These are phyloP conservation scores for Sinocyclocheilus maitianheensis DNA, from an alignment of 2,113 vertebrate genomes.

Conservation along the genomic window DNA sequence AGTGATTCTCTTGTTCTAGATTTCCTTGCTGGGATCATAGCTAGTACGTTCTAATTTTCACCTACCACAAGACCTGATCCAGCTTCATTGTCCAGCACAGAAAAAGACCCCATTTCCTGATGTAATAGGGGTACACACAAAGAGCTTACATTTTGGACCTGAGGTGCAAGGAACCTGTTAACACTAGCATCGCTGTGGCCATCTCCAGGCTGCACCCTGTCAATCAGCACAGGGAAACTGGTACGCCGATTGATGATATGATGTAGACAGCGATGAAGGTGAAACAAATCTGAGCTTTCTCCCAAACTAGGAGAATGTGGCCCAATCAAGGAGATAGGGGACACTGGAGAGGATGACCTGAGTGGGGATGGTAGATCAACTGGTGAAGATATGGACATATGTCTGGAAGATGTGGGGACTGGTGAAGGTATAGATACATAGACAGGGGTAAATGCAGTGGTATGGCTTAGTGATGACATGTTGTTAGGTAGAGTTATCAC, in stretches of 20 bases:
- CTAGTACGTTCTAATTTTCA: conserved; percentile 52
- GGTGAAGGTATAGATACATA: conserved; percentile 23
- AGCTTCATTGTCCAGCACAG: conserved; percentile 52
- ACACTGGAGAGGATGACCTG: conserved; percentile 35
- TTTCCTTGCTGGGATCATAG: conserved; percentile 25
- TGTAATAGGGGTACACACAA: conserved; percentile 37
- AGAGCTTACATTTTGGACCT: conserved; percentile 48
- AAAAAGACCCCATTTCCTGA: conserved; percentile 39
- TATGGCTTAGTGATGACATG: background rate
- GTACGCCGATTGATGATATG: conserved; percentile 67
- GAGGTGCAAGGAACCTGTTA: background rate
- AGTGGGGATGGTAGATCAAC: conserved; percentile 15
- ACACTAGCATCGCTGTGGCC: background rate
- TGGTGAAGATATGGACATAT: conserved; percentile 10
- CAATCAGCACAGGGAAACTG: conserved; percentile 59
- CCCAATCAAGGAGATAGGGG: conserved; percentile 9
- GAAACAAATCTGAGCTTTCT: conserved; percentile 65
- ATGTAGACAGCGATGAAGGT: conserved; percentile 69
- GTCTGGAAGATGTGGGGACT: conserved; percentile 39
- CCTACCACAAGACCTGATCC: conserved; percentile 63
- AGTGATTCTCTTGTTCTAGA: background rate
- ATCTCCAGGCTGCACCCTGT: conserved; percentile 22
- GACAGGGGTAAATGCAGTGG: background rate
- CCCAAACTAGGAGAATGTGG: conserved; percentile 25
- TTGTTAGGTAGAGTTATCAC: background rate